Base-by-base conservation (phyloP, 1,140 invertebrate genomes). In the Helicoverpa armigera region DNA sequence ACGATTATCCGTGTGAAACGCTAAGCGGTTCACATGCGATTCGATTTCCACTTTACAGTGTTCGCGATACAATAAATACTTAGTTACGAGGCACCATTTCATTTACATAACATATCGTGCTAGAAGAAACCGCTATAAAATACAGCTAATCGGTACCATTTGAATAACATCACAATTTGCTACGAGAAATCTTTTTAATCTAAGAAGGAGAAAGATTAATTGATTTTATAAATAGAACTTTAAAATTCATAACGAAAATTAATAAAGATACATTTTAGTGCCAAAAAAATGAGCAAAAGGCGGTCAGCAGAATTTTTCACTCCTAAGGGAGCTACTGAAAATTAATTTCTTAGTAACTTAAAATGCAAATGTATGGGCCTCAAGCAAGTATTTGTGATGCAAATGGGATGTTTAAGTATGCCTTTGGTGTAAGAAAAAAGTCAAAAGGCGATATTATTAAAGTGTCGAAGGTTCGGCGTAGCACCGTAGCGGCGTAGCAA, bases 351-450 rank as follows among this genome's bases (percentile, higher is more conserved):
- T 54, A 58, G 14, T 58, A 31, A 73, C 53, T 80, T 74, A 74
- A 80, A 80, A 80, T 80, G 58, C 56, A 63, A 80, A 80, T 79
- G 43, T 79, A 73, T 73, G 31, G 53, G 61, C 35, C 67, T 61
- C 54, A 61, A 58, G 69, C 67, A 54, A 67, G 70, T 80, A 74
- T 80, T 80, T 80, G 79, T 74, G n/a, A 80, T 75, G 56, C 70
- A 80, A 80, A 80, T 80, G 11, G 31, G 18, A 63, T 73, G 50
- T 58, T 58, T 51, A 31, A 58, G 51, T 79, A 79, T 73, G 70
- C 70, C 11, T 58, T 73, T 58, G 31, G 29, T 43, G 53, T 58
- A 43, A 31, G 70, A 58, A 73, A 73, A 56, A 73, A 73, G 54
- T 35, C 43, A 56, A 56, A 73, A 58, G n/a, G 51, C 53, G 58